Base-by-base conservation (phyloP, 1,140 invertebrate genomes). In the Lordiphosa mommai region DNA sequence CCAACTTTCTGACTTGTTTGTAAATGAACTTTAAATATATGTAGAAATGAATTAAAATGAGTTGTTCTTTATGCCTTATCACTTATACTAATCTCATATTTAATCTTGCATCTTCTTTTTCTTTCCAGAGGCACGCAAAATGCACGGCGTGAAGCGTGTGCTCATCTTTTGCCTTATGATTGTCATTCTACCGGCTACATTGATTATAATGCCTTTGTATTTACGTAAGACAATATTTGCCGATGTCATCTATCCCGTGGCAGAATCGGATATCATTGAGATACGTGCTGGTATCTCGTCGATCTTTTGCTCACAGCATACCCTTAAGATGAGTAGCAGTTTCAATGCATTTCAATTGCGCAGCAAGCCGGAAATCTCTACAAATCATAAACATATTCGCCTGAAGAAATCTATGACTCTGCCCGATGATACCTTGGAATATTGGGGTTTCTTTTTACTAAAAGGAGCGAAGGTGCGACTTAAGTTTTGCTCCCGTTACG, bases 401-500 rank as follows among this genome's bases (percentile, higher is more conserved):
- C 89, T 96, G 72, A 93, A 93, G 73, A 95, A 96, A 80, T 94
- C 94, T 36, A 95, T 96, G 93, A 92, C 89, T 6, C 88, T 96
- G 61, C 94, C 94, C 1, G 95, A 96, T 89, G 95, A 96, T 76
- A 95, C 94, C 14, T 90, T 96, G 29, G 95, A 96, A 88, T 96
- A 96, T 89, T 96, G 95, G 95, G 95, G 95, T 14, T 97, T 96
- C 90, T 96, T 94, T 89, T 88, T 97, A 9, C 91, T 95, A 14
- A 92, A 92, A 87, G 95, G 94, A 10, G 94, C 95, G 8, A 92
- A 90, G 9, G 94, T 96, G 1, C 91, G 91, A 41, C 89, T 96
- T 5, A 94, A 94, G 65, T 93, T 95, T 30, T 97, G 96, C 88
- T 95, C 95, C 34, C 91, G 94, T 88, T 94, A 92, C 89, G 90